phyloP scores from a whole-genome alignment of 2,113 vertebrate genomes.

The Amazona vittata region DNA sequence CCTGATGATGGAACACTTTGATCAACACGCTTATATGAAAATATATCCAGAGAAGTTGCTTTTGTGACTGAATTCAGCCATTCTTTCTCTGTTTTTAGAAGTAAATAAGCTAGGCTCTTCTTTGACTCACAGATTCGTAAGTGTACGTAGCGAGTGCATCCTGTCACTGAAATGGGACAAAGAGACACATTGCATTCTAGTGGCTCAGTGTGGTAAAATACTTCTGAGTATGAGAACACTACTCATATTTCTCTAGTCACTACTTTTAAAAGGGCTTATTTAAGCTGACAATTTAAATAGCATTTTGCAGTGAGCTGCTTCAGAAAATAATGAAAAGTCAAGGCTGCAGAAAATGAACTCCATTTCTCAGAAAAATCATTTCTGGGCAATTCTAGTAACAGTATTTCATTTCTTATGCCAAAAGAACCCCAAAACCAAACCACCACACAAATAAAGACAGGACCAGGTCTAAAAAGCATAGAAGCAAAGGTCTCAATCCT shows the following conservation, averaged over 20 bases:
- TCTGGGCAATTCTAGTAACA: background rate
- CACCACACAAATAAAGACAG: background rate
- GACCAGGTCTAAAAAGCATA: background rate
- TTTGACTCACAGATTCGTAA: constrained; percentile 34
- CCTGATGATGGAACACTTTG: background rate
- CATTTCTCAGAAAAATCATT: background rate
- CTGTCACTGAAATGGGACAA: constrained; percentile 11
- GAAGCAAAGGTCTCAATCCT: background rate
- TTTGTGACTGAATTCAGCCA: background rate
- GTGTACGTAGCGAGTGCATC: background rate
- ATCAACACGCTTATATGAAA: background rate
- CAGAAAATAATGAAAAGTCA: background rate
- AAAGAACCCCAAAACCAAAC: background rate
- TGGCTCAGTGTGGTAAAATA: constrained; percentile 44
- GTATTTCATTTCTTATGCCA: background rate
- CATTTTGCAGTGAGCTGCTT: background rate
- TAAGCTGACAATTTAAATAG: background rate
- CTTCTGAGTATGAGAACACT: background rate
- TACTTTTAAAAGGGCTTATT: background rate
- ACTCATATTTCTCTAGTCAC: background rate
- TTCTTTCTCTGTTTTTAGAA: background rate
- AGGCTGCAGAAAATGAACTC: background rate
- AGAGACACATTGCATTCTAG: constrained; percentile 66
- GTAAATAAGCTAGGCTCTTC: background rate
- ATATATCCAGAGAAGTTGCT: background rate